Evolutionary conservation across 2,888 invertebrate species (phyloP), one percentile per base, ranked within the genome.

Genomic region (Listrodromus nycthemerus): DNA sequence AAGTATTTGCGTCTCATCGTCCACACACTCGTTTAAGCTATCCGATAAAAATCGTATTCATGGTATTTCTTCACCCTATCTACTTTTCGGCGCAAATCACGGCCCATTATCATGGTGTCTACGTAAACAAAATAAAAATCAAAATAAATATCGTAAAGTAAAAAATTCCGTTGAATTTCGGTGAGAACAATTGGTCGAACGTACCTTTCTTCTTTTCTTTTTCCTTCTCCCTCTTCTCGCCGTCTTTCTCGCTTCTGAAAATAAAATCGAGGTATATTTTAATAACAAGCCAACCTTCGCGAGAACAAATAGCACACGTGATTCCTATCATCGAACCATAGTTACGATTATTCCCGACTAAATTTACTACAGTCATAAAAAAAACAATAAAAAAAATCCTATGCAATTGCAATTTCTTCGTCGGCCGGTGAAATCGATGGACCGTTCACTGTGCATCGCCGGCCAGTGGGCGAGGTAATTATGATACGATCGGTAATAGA

Each of bases 141-240:
- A 8, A 19, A 50, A 6, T 48, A 33, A 24, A 70, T 19, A 24
- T 21, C 16, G 4, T 16, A 37, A 65, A 55, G 5, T 61, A 37
- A 67, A 67, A 67, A 2, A 50, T 19, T 0, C n/a, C 21, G 21
- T 5, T 1, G 24, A 27, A 4, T 50, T 19, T 33, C 24, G 48
- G 24, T 27, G 24, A 61, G n/a, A 69, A 45, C 24, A 41, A 24
- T 75, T 2, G 61, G 2, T 30, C 8, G 21, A 48, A 58, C 87
- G 87, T 87, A 90, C 92, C 92, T 91, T 93, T 93, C 83, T 91
- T 93, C 88, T 92, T 90, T 48, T 90, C 89, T 74, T 89, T 92
- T 66, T 93, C 92, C 83, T 92, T 93, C 78, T 92, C 92, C 78
- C 91, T 91, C 83, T 93, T 93, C 37, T 93, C 93, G 21, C 90